Percentiles rank a stretch among this genome's conserved stretches.
phyloP scores from a whole-genome alignment of 2,797 vertebrate genomes.

The Macropus fuliginosus region DNA sequence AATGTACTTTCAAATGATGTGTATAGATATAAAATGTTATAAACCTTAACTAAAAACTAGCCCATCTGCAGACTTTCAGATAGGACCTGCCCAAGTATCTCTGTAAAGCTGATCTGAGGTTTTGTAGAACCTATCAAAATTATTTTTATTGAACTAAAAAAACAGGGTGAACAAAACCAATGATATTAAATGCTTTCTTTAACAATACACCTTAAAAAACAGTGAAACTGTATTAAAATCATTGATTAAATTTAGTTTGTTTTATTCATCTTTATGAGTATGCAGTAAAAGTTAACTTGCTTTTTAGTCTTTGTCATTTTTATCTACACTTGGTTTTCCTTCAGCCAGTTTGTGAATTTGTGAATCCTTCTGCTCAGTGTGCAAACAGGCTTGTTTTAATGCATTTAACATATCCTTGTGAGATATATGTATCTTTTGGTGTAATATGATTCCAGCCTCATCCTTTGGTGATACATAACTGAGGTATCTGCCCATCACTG shows the following conservation, averaged over 20 bases:
- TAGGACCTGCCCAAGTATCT: slow-evolving; percentile 6
- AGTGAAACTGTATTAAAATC: neutral
- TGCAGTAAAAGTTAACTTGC: neutral
- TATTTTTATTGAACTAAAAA: neutral
- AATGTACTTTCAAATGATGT: slow-evolving; percentile 17
- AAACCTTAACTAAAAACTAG: slow-evolving; percentile 21
- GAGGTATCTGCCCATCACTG: neutral
- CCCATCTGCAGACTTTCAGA: neutral
- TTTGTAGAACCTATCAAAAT: slow-evolving; percentile 35
- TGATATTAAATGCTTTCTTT: neutral
- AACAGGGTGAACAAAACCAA: slow-evolving; percentile 29
- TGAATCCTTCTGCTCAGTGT: neutral
- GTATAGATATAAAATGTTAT: slow-evolving; percentile 30
- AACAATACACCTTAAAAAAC: neutral
- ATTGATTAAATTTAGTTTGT: neutral
- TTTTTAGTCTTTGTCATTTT: neutral
- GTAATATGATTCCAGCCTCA: neutral
- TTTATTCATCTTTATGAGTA: neutral
- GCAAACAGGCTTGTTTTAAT: neutral
- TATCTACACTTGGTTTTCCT: neutral
- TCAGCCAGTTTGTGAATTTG: neutral
- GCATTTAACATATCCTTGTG: neutral
- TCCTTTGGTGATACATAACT: neutral
- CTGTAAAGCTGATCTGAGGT: slow-evolving; percentile 31
- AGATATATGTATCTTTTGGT: neutral